These are phyloP conservation scores for Blera fallax DNA, from an alignment of 2,888 invertebrate species.

Conservation along the genomic window DNA sequence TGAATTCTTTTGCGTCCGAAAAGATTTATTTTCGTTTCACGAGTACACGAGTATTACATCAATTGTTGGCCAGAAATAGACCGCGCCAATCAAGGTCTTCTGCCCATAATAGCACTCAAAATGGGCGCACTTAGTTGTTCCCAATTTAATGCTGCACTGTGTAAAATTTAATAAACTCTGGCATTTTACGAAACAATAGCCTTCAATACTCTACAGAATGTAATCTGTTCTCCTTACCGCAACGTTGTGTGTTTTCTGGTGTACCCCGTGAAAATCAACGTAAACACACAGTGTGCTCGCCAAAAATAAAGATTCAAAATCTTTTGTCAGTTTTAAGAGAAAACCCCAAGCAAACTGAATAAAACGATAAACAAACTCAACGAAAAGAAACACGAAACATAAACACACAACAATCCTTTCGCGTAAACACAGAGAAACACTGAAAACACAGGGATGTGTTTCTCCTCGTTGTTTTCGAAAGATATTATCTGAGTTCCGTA, in stretches of 20 bases:
- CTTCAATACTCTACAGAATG: not conserved
- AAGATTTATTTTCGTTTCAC: no score
- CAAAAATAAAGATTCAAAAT: not conserved
- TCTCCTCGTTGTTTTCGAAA: not conserved
- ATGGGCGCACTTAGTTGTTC: not conserved
- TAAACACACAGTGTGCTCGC: not conserved
- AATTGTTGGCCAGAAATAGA: no score
- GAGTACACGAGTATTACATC: no score
- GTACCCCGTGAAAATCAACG: not conserved
- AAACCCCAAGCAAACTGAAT: slow-evolving; percentile 12
- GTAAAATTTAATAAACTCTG: not conserved
- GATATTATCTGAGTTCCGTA: not conserved
- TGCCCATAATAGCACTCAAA: not conserved
- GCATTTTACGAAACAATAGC: not conserved
- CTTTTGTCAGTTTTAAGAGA: not conserved
- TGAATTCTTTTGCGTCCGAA: no score
- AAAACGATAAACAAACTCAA: slow-evolving; percentile 19
- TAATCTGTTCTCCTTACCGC: not conserved
- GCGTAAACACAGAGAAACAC: not conserved
- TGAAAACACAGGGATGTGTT: not conserved
- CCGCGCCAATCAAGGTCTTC: not conserved
- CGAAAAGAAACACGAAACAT: not conserved
- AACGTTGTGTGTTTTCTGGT: not conserved
- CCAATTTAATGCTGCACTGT: slow-evolving; percentile 9
- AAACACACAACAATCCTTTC: not conserved